Conservation (phyloP, 2,113 vertebrate genomes). For the Poeciliopsis turrubarensis region DNA sequence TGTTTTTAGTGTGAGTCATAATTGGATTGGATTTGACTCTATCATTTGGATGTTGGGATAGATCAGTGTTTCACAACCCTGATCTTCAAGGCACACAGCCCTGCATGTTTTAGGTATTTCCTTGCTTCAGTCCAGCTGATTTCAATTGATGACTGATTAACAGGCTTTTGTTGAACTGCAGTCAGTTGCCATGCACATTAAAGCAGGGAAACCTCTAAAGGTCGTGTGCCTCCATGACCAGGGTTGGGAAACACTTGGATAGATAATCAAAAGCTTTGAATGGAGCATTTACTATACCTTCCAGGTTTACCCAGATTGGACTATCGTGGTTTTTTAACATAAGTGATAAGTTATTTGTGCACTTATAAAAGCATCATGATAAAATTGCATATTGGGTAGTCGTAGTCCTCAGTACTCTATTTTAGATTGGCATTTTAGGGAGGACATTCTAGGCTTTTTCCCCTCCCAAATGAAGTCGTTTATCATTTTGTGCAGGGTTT, state of each 20-base stretch:
- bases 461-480: not conserved
- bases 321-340: not conserved
- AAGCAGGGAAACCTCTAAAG: too few relatives aligned
- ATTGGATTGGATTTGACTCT: slow-evolving; percentile 7
- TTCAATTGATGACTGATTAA: too few relatives aligned
- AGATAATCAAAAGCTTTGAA: slow-evolving; percentile 3
- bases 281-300: not conserved
- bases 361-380: not conserved
- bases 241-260: too few relatives aligned
- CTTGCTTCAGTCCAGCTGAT: too few relatives aligned
- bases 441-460: not conserved
- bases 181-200: too few relatives aligned
- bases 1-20: not conserved
- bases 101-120: too few relatives aligned
- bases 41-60: not conserved
- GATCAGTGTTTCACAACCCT: not conserved
- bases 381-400: not conserved
- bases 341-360: not conserved
- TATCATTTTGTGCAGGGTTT: not conserved
- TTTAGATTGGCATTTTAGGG: not conserved
- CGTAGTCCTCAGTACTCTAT: not conserved
- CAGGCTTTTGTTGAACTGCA: too few relatives aligned
- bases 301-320: not conserved
- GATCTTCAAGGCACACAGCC: too few relatives aligned
- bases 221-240: too few relatives aligned